Conservation (phyloP, 2,888 invertebrate genomes). For the Ornithoptera priamus region DNA sequence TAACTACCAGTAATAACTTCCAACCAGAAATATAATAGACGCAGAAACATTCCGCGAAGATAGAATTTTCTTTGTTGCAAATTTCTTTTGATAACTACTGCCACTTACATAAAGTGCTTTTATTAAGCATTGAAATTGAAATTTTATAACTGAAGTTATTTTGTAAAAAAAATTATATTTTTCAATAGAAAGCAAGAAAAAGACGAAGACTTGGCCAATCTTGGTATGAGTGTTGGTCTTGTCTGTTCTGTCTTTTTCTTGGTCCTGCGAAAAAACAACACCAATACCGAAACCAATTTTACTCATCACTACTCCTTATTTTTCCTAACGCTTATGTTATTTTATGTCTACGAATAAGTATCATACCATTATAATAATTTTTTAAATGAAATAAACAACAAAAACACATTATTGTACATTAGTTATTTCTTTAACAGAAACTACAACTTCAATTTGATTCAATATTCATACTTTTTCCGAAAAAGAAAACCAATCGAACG, state of each 20-base stretch:
- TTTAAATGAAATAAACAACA: too few relatives aligned
- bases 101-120: slow-evolving; percentile 12
- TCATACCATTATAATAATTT: too few relatives aligned
- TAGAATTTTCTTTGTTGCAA: slow-evolving; percentile 53
- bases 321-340: too few relatives aligned
- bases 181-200: too few relatives aligned
- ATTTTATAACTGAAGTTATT: background rate
- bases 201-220: too few relatives aligned
- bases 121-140: slow-evolving; percentile 4
- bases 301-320: too few relatives aligned
- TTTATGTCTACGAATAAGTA: too few relatives aligned
- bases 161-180: background rate
- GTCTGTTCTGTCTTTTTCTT: too few relatives aligned
- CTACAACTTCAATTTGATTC: slow-evolving; percentile 3
- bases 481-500: slow-evolving; percentile 21
- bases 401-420: background rate
- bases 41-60: slow-evolving; percentile 45
- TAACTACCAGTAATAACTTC: slow-evolving; percentile 58
- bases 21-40: slow-evolving; percentile 53
- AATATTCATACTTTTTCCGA: slow-evolving; percentile 10
- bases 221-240: too few relatives aligned
- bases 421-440: background rate
- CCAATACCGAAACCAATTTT: too few relatives aligned
- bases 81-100: slow-evolving; percentile 34
- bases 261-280: too few relatives aligned